Evolutionary conservation across 2,113 vertebrate genomes (phyloP), one percentile per base, ranked within the genome.

Genomic region (Falco punctatus): DNA sequence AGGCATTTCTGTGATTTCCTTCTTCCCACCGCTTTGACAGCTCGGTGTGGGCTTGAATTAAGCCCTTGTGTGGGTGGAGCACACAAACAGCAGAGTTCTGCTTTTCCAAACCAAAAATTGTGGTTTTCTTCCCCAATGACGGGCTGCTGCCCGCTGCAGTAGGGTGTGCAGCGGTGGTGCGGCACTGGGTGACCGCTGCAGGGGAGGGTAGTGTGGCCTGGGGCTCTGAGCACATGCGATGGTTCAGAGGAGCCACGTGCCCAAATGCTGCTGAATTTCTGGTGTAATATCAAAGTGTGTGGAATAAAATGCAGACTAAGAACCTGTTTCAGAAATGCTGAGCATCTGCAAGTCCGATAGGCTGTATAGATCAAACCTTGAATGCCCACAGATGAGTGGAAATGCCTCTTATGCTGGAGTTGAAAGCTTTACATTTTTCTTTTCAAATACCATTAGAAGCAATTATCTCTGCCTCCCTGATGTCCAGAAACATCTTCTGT

Each of bases 181-280:
- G 58, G 28, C 23, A 0, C 23, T 0, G 1, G 16, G 48, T 1
- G 40, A 7, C 4, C 1, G 14, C 4, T 46, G 65, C n/a, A 2
- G 40, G 28, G 55, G 10, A 13, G 35, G 11, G 9, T 4, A 10
- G n/a, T 2, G 2, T 13, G n/a, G 49, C 40, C 27, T 1, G 44
- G 30, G 30, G 23, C 3, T 3, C 32, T 26, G 32, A 17, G 22
- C 23, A 32, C 5, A 12, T 0, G 12, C 42, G 9, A 26, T 2
- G n/a, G 48, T 22, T 42, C 19, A 0, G 10, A 44, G 38, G 26
- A 61, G 54, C 65, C 7, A 0, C 42, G 40, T 3, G 33, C 49
- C 57, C 48, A 12, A n/a, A 38, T 1, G 33, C 35, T 16, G 26
- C 44, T n/a, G 54, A 15, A 33, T 78, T 91, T 57, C 15, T 6